Evolutionary conservation across 2,888 invertebrate species (phyloP).

Genomic region (Agonopterix heracliana): DNA sequence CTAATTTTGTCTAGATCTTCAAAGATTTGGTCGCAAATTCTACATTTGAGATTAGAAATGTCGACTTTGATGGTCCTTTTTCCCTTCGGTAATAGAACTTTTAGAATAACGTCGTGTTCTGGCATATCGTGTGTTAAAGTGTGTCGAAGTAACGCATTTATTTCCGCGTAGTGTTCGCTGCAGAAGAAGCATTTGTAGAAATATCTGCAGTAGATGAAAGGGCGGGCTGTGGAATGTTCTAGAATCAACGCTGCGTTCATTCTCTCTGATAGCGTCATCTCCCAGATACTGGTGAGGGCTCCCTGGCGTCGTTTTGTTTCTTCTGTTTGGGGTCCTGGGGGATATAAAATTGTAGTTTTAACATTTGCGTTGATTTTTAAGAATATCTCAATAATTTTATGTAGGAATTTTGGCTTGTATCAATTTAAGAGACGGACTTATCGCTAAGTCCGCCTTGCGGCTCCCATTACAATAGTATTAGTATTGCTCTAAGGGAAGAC

Average conservation of each 20-base stretch:
- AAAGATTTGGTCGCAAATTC: conserved; percentile 33
- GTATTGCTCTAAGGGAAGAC: too few relatives aligned
- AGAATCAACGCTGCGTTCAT: conserved; percentile 48
- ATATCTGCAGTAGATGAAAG: conserved; percentile 54
- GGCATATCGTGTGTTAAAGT: conserved; percentile 39
- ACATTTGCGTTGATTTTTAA: background rate
- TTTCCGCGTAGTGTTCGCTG: conserved; percentile 41
- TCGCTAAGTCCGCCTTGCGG: too few relatives aligned
- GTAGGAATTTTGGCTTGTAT: too few relatives aligned
- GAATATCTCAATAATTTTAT: too few relatives aligned
- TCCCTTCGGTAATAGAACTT: conserved; percentile 47
- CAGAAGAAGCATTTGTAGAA: conserved; percentile 60
- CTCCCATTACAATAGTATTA: too few relatives aligned
- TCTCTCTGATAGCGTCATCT: conserved; percentile 52
- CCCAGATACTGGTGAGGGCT: conserved; percentile 52
- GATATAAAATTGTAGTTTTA: conserved; percentile 27
- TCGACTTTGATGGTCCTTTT: conserved; percentile 54
- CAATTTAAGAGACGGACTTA: too few relatives aligned
- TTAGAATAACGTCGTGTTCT: conserved; percentile 30
- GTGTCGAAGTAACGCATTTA: conserved; percentile 39
- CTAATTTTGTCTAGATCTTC: conserved; percentile 36
- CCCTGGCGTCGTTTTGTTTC: conserved; percentile 30
- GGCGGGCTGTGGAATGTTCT: conserved; percentile 40
- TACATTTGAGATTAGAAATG: conserved; percentile 48
- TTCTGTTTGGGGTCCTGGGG: conserved; percentile 30